Evolutionary conservation across 2,888 invertebrate genomes (phyloP), one percentile per base, ranked within the genome.

Genomic region (Sussaba pulchella): DNA sequence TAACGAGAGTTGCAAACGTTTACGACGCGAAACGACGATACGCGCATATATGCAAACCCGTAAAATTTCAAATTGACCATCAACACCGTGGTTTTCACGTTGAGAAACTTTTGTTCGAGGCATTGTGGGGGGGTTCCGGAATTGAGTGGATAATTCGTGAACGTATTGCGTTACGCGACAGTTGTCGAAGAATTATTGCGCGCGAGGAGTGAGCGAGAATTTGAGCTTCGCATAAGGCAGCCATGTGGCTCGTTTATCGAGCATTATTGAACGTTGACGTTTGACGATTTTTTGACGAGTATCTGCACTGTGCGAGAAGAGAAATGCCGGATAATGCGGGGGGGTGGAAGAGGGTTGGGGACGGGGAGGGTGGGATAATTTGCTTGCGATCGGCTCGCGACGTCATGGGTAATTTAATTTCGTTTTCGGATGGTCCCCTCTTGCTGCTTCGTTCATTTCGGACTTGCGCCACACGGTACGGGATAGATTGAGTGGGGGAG

Each of bases 221-320:
- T n/a, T 31, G 8, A n/a, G 17, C 12, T 19, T 47, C 83, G 82
- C 84, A 86, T 85, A 86, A 83, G 86, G 86, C 71, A 59, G 79
- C 81, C 86, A 86, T 86, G 86, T 86, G 86, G 83, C 67, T 63
- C 81, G 57, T 82, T 86, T 79, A 85, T 85, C 83, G 81, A 81
- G 79, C 76, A 85, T 86, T 85, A 82, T 79, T 31, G 6, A 2
- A 6, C 31, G 70, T 71, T 80, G 79, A 81, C 82, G 78, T 78
- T 83, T 78, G 77, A 79, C 69, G 39, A 77, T 81, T 10, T 43
- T n/a, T n/a, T n/a, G n/a, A n/a, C n/a, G 66, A n/a, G 41, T 47
- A 39, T 72, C 2, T 31, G 31, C 31, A 31, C 31, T 31, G 6
- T 31, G 6, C 31, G n/a, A 31, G n/a, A 12, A 39, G n/a, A n/a